Percentiles rank a stretch among this genome's conserved stretches.
These are phyloP conservation scores for Lophochroa leadbeateri DNA, from an alignment of 2,113 vertebrate genomes.

Conservation along the genomic window DNA sequence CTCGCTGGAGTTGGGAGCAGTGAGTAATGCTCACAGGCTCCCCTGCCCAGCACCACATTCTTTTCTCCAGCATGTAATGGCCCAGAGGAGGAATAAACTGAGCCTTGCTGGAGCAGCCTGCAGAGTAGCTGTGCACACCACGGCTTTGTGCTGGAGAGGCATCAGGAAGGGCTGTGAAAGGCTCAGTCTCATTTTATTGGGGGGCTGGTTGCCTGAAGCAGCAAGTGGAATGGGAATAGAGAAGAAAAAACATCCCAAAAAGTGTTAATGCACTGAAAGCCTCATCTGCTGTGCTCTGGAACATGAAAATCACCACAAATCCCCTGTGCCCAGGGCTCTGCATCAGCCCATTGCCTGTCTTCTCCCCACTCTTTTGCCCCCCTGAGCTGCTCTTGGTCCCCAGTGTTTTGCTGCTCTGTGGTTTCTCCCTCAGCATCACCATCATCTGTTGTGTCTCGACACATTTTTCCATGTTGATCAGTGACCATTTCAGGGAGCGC, in stretches of 20 bases:
- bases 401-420: background rate
- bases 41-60: slow-evolving; percentile 5
- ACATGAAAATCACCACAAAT: background rate
- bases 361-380: background rate
- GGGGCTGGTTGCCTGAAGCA: background rate
- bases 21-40: slow-evolving; percentile 32
- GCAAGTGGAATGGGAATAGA: background rate
- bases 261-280: background rate
- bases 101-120: slow-evolving; percentile 2
- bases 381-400: background rate
- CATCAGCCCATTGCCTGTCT: rapidly evolving
- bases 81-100: slow-evolving; percentile 49
- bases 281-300: rapidly evolving
- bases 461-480: background rate
- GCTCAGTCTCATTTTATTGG: background rate
- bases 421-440: background rate
- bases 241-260: background rate
- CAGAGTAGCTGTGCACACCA: background rate
- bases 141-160: rapidly evolving
- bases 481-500: background rate
- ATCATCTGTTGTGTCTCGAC: background rate
- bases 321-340: background rate
- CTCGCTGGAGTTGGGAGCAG: background rate
- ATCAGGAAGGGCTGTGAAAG: background rate
- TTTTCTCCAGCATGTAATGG: slow-evolving; percentile 62